Evolutionary conservation across 2,888 invertebrate species (phyloP).

Genomic region (Gymnocheta viridis): DNA sequence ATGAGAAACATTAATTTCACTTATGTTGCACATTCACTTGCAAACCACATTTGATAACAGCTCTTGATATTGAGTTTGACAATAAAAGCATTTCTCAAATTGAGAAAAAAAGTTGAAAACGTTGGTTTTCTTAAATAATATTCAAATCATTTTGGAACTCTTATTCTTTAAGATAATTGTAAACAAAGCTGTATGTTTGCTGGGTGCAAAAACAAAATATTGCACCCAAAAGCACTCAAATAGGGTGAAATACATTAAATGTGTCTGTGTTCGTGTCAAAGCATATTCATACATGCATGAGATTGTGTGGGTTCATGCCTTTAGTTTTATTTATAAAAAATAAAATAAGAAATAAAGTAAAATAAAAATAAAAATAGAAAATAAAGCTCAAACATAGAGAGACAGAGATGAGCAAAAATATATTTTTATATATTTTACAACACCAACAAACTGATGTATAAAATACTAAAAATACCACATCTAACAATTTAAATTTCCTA

Average conservation of each 20-base stretch:
- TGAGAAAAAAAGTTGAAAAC: no score
- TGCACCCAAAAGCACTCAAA: slow-evolving; percentile 46
- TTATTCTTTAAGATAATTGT: no score
- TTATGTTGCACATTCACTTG: no score
- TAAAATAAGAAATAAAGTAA: no score
- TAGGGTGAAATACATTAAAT: slow-evolving; percentile 25
- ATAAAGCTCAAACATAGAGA: slow-evolving; percentile 20
- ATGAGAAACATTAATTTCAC: no score
- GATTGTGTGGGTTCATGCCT: slow-evolving; percentile 53
- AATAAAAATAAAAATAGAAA: neutral
- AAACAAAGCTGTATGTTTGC: neutral
- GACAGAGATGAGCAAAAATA: neutral
- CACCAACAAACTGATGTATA: neutral
- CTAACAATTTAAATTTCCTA: slow-evolving; percentile 28
- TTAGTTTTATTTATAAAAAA: slow-evolving; percentile 23
- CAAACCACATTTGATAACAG: no score
- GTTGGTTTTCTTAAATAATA: no score
- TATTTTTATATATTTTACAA: neutral
- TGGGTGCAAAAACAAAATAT: neutral
- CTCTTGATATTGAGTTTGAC: no score
- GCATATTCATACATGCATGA: neutral
- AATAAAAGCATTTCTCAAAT: no score
- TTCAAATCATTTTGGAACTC: no score
- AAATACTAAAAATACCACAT: slow-evolving; percentile 7
- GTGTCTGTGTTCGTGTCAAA: slow-evolving; percentile 15